Evolutionary conservation across 2,888 invertebrate genomes (phyloP), one percentile per base, ranked within the genome.

Genomic region (Drosophila ezoana): DNA sequence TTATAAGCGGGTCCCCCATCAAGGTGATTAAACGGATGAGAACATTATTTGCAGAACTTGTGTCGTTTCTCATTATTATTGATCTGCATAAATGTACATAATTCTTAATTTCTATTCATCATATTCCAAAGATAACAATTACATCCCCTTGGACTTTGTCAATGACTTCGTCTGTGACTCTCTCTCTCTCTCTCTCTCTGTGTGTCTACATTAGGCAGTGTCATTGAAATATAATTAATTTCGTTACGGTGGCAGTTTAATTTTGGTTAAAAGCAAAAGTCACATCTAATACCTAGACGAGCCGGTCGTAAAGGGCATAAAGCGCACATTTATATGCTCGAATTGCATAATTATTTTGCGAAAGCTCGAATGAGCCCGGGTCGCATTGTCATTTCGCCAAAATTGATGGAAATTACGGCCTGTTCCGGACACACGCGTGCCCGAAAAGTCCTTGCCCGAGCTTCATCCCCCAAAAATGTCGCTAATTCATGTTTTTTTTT

Each of bases 191-290:
- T n/a, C n/a, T n/a, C n/a, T n/a, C n/a, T n/a, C 43, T 37, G 20
- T 47, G 58, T 44, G 47, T 59, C 76, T 8, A 28, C 69, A 79
- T 76, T 81, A 67, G 60, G 79, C 81, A 73, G 52, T 77, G 71
- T 81, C 81, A 81, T 82, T 76, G 82, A 72, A 53, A 78, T 76
- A 72, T 81, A 81, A 81, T 81, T 81, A 81, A 81, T 78, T 82
- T 82, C 61, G 82, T 72, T 73, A 83, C 76, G 77, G 79, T 67
- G 61, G 61, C 65, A 49, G 59, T 68, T 72, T 71, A 81, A 72
- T 79, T 76, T 79, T 54, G 65, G 65, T 49, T 70, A 72, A 81
- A 75, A 73, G 68, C 65, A 61, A 49, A 68, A 66, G 64, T 75
- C 66, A 51, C 64, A 63, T 60, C 37, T 23, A 5, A 23, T 23